Evolutionary conservation across 2,888 invertebrate genomes (phyloP).

Genomic region (Beris chalybata): DNA sequence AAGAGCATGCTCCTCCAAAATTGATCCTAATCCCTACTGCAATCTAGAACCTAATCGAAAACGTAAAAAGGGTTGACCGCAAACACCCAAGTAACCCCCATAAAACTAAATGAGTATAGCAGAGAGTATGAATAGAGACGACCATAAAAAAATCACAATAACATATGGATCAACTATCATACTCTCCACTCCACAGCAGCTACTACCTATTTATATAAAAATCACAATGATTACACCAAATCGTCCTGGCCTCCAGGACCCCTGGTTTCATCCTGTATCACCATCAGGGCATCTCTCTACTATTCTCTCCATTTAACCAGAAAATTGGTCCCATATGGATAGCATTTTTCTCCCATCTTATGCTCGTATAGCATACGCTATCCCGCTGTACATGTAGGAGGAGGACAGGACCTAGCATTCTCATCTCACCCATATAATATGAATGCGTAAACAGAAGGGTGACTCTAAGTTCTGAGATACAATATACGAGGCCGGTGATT

Average conservation of each 20-base stretch:
- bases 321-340: slow-evolving; percentile 41
- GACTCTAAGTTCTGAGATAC: slow-evolving; percentile 15
- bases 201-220: slow-evolving; percentile 22
- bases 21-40: too few relatives aligned
- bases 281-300: not conserved
- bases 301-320: slow-evolving; percentile 35
- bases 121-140: too few relatives aligned
- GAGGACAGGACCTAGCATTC: slow-evolving; percentile 8
- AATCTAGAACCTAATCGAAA: too few relatives aligned
- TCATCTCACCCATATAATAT: slow-evolving; percentile 17
- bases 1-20: too few relatives aligned
- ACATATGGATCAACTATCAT: slow-evolving; percentile 20
- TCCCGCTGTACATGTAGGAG: slow-evolving; percentile 11
- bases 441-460: slow-evolving; percentile 27
- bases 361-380: slow-evolving; percentile 21
- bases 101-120: slow-evolving; percentile 21
- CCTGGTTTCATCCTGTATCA: not conserved
- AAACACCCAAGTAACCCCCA: slow-evolving; percentile 2
- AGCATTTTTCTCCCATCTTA: slow-evolving; percentile 35
- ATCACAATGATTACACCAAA: slow-evolving; percentile 30
- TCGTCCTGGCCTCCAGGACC: slow-evolving; percentile 16
- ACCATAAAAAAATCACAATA: slow-evolving; percentile 25
- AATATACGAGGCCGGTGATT: slow-evolving; percentile 29
- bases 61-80: slow-evolving; percentile 3
- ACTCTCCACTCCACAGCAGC: not conserved